Conservation (phyloP, 1,140 invertebrate genomes). For the Heliconius congener region DNA sequence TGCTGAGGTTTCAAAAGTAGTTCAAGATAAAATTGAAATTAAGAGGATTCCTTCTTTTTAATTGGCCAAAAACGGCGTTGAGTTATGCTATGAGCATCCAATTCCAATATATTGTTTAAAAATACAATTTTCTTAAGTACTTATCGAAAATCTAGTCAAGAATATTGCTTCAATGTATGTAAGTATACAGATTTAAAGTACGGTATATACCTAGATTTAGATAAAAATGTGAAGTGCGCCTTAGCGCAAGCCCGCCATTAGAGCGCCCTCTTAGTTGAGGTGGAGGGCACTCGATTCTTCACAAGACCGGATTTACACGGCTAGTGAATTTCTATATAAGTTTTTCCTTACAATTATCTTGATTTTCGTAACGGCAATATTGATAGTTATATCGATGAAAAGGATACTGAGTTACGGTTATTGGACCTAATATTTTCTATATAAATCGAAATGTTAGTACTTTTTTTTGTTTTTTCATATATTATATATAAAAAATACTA, state of each 20-base stretch:
- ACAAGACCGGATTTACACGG: conserved; percentile 18
- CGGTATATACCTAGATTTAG: conserved; percentile 1
- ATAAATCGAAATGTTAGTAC: background rate
- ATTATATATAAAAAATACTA: too few relatives aligned
- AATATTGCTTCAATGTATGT: background rate
- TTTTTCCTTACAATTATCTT: conserved; percentile 18
- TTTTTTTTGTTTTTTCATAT: background rate
- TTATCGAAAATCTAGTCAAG: too few relatives aligned
- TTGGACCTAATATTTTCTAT: background rate
- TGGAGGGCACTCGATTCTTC: conserved; percentile 18
- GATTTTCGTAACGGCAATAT: conserved; percentile 5
- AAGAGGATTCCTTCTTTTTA: too few relatives aligned
- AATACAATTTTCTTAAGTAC: too few relatives aligned
- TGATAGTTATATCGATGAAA: background rate
- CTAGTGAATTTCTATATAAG: conserved; percentile 13
- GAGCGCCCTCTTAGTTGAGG: conserved; percentile 10
- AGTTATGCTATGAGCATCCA: too few relatives aligned
- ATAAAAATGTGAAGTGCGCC: conserved; percentile 11
- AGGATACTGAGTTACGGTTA: background rate
- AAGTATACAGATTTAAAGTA: background rate
- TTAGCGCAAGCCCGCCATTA: conserved; percentile 15
- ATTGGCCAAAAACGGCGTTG: too few relatives aligned
- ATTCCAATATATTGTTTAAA: too few relatives aligned
- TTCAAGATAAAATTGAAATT: too few relatives aligned
- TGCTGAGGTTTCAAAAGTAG: too few relatives aligned